Evolutionary conservation across 1,140 invertebrate genomes (phyloP).

Genomic region (Lepeophtheirus salmonis): DNA sequence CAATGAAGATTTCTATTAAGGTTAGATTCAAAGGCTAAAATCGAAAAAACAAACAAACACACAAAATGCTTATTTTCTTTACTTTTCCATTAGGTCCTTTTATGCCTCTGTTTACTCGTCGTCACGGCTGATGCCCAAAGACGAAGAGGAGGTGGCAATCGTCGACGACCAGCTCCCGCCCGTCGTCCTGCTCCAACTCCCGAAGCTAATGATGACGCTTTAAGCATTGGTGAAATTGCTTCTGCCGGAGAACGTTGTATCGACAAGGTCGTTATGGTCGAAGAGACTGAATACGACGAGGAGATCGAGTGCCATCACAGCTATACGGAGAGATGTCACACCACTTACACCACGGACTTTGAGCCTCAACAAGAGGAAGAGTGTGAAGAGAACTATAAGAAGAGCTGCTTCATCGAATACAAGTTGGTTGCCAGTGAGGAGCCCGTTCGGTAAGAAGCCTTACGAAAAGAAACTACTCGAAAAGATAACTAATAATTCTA

Average conservation of each 20-base stretch:
- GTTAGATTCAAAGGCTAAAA: too few relatives aligned
- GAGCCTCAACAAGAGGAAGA: conserved; percentile 18
- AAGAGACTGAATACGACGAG: conserved; percentile 18
- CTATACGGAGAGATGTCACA: conserved; percentile 13
- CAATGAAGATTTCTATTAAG: neutral
- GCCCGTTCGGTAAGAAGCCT: neutral
- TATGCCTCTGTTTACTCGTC: neutral
- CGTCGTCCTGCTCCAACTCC: neutral
- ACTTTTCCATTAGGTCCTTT: neutral
- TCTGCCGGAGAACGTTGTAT: conserved; percentile 12
- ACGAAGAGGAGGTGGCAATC: neutral
- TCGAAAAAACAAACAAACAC: too few relatives aligned
- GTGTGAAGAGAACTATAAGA: conserved; percentile 17
- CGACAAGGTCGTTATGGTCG: conserved; percentile 17
- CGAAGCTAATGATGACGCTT: conserved; percentile 1
- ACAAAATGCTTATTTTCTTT: too few relatives aligned
- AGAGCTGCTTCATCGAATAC: conserved; percentile 17
- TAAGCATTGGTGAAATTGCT: conserved; percentile 11
- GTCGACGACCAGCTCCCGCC: neutral
- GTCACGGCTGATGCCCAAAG: neutral
- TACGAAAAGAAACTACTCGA: neutral
- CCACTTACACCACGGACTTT: conserved; percentile 14
- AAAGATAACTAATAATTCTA: neutral
- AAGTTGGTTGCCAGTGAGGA: conserved; percentile 9
- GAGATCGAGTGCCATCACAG: conserved; percentile 13